Evolutionary conservation across 1,140 invertebrate species (phyloP), one percentile per base, ranked within the genome.

Genomic region (Drosophila ficusphila): DNA sequence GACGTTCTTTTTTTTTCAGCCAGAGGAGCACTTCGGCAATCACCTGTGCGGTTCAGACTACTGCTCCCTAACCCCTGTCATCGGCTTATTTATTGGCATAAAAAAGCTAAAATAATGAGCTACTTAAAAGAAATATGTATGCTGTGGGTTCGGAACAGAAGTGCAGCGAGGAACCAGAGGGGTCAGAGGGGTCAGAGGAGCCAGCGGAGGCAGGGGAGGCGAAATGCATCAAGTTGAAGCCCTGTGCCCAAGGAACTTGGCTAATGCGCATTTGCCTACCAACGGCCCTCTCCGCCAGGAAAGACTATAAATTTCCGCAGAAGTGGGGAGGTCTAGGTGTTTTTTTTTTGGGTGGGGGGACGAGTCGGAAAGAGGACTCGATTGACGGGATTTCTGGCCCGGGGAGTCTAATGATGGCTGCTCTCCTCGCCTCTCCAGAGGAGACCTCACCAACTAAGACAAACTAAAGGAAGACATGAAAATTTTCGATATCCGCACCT

Each of bases 381-480:
- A 68, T 68, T 69, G 41, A 70, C 62, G 67, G 33, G 51, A 54
- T 68, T 57, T 58, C 46, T 60, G 25, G 53, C 16, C 47, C 48
- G 29, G 23, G 38, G n/a, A 56, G 81, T 75, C 81, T 86, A 85
- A 85, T 85, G 81, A 85, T 85, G 62, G 54, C 61, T 64, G 31
- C 25, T 36, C 47, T 36, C 41, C n/a, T 14, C 21, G 3, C 14
- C 21, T 23, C 23, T 3, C 23, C 23, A 68, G 52, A 41, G 64
- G 57, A 27, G 56, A 46, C 21, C 23, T 42, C 18, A 16, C 46
- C 48, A 49, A 60, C 76, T 88, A 88, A 88, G 77, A 88, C 82
- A 88, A 88, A 88, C 82, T 88, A 88, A 88, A 88, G 82, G 82
- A 88, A 88, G 82, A 88, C 82, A 88, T 88, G 82, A 88, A 88